Evolutionary conservation across 2,113 vertebrate genomes (phyloP).

Genomic region (Mesoclemmys tuberculata): DNA sequence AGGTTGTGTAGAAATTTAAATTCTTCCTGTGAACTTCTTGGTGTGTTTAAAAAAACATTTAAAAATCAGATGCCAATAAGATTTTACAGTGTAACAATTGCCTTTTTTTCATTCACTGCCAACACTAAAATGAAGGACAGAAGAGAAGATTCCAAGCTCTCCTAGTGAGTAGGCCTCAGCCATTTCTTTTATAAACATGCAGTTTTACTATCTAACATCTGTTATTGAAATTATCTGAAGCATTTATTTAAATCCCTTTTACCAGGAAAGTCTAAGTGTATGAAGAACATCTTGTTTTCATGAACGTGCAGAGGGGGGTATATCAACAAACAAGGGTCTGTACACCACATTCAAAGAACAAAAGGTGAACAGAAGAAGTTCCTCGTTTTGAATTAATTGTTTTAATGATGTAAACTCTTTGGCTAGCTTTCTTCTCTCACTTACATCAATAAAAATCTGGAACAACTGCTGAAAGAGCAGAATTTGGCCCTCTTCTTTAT

Average conservation of each 20-base stretch:
- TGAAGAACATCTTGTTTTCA: constrained; percentile 77
- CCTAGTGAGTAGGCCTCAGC: neutral
- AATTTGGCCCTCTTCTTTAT: neutral
- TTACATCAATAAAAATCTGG: neutral
- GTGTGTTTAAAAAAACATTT: neutral
- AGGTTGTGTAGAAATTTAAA: neutral
- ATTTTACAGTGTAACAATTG: neutral
- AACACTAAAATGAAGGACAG: neutral
- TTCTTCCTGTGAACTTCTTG: neutral
- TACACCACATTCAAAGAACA: constrained; percentile 50
- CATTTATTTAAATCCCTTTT: constrained; percentile 70
- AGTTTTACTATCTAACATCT: constrained; percentile 59
- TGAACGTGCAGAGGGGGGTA: constrained; percentile 50
- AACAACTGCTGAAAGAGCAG: neutral
- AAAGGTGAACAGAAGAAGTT: constrained; percentile 49
- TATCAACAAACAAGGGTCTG: constrained; percentile 69
- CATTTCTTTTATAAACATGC: neutral
- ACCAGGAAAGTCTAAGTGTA: constrained; percentile 39
- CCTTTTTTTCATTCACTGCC: neutral
- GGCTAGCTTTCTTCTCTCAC: neutral
- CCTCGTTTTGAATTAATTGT: constrained; percentile 8
- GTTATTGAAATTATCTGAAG: constrained; percentile 70
- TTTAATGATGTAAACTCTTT: neutral
- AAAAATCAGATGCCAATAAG: neutral
- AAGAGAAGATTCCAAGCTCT: neutral